Evolutionary conservation across 2,797 vertebrate genomes (phyloP).

Genomic region (Scolopax rusticola): DNA sequence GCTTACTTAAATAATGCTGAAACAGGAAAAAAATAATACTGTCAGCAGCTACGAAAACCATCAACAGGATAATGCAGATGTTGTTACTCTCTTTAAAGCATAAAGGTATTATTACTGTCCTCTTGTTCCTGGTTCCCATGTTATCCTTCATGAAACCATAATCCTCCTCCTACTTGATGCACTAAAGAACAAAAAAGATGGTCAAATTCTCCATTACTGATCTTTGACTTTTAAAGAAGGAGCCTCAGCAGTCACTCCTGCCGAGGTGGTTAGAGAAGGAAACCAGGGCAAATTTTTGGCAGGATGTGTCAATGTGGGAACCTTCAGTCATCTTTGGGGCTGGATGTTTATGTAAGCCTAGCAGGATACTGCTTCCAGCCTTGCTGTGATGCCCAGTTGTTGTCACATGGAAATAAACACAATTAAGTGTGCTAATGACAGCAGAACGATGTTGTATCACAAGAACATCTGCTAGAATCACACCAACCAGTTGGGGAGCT

Average conservation of each 20-base stretch:
- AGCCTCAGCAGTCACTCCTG: not conserved
- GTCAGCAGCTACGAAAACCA: not conserved
- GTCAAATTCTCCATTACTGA: not conserved
- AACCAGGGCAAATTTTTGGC: not conserved
- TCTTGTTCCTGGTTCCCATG: not conserved
- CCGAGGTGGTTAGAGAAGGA: not conserved
- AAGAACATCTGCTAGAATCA: not conserved
- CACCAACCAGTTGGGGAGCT: not conserved
- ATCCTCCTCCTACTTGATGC: not conserved
- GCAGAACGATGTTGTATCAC: not conserved
- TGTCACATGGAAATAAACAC: not conserved
- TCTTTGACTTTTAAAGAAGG: not conserved
- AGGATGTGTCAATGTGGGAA: not conserved
- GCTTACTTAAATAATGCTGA: not conserved
- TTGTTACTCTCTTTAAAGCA: not conserved
- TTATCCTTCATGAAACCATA: not conserved
- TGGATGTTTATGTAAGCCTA: not conserved
- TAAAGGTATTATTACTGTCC: not conserved
- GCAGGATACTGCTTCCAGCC: fast-evolving
- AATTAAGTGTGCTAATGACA: not conserved
- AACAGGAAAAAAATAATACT: not conserved
- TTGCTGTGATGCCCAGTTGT: not conserved
- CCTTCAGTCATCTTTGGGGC: not conserved
- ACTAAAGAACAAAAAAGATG: not conserved
- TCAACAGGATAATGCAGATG: not conserved